Evolutionary conservation across 2,888 invertebrate genomes (phyloP).

Genomic region (Muschampia plurimacula): DNA sequence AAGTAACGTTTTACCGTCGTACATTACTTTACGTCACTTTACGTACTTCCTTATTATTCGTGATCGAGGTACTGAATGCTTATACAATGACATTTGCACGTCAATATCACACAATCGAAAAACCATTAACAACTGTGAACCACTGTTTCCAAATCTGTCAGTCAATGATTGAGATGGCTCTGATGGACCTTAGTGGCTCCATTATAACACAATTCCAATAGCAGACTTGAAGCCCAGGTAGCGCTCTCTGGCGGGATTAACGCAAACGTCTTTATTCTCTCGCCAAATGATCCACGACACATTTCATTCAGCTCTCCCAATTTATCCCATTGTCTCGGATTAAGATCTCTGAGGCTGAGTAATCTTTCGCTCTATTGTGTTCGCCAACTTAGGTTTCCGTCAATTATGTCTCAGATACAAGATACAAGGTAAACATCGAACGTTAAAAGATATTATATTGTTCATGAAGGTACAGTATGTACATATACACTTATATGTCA

Average conservation of each 20-base stretch:
- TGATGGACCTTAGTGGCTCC: neutral
- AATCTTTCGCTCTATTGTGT: constrained; percentile 23
- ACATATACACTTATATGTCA: too few relatives aligned
- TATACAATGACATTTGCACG: too few relatives aligned
- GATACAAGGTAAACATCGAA: neutral
- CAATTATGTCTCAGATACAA: neutral
- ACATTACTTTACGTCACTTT: too few relatives aligned
- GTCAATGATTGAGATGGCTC: too few relatives aligned
- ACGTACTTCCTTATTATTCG: too few relatives aligned
- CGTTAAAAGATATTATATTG: neutral
- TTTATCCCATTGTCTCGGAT: constrained; percentile 19
- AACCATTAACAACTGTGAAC: too few relatives aligned
- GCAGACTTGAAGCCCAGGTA: neutral
- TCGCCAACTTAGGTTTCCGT: neutral
- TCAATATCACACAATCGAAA: too few relatives aligned
- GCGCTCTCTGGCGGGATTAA: constrained; percentile 6
- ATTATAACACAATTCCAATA: neutral
- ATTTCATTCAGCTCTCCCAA: constrained; percentile 16
- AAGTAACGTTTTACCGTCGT: too few relatives aligned
- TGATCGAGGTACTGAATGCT: too few relatives aligned
- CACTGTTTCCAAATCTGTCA: too few relatives aligned
- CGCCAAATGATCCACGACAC: constrained; percentile 14
- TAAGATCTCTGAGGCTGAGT: constrained; percentile 10
- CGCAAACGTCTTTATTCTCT: constrained; percentile 15
- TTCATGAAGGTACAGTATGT: too few relatives aligned